These are phyloP conservation scores for Aromia moschata DNA, from an alignment of 2,888 invertebrate species.

Conservation along the genomic window DNA sequence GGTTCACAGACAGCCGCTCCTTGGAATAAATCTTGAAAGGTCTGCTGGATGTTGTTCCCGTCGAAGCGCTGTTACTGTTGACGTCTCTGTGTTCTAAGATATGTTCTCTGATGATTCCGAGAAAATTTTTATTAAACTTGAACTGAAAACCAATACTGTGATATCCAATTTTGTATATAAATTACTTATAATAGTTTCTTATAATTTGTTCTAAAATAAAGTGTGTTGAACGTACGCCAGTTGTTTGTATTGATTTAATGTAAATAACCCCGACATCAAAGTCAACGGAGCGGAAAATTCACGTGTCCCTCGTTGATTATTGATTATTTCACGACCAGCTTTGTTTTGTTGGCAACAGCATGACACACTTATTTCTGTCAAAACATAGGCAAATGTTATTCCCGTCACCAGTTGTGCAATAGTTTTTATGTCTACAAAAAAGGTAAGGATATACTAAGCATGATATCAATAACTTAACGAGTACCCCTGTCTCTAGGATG, in stretches of 20 bases:
- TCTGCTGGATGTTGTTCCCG: constrained; percentile 64
- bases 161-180: constrained; percentile 19
- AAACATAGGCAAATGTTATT: constrained; percentile 29
- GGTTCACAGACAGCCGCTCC: constrained; percentile 70
- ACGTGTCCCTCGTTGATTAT: constrained; percentile 41
- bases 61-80: constrained; percentile 22
- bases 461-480: neutral
- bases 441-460: constrained; percentile 39
- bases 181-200: constrained; percentile 14
- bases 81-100: constrained; percentile 26
- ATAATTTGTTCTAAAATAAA: too few species aligned
- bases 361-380: constrained; percentile 48
- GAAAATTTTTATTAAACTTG: too few species aligned
- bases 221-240: too few species aligned
- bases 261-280: constrained; percentile 8
- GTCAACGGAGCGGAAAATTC: constrained; percentile 30
- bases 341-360: constrained; percentile 44
- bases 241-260: constrained; percentile 20
- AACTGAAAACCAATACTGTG: constrained; percentile 27
- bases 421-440: constrained; percentile 48
- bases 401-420: constrained; percentile 21
- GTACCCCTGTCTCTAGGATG: constrained; percentile 38
- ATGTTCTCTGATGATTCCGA: too few species aligned
- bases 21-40: constrained; percentile 80
- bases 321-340: constrained; percentile 49